phyloP scores from a whole-genome alignment of 2,797 vertebrate genomes.

The Myoxocephalus aenaeus region DNA sequence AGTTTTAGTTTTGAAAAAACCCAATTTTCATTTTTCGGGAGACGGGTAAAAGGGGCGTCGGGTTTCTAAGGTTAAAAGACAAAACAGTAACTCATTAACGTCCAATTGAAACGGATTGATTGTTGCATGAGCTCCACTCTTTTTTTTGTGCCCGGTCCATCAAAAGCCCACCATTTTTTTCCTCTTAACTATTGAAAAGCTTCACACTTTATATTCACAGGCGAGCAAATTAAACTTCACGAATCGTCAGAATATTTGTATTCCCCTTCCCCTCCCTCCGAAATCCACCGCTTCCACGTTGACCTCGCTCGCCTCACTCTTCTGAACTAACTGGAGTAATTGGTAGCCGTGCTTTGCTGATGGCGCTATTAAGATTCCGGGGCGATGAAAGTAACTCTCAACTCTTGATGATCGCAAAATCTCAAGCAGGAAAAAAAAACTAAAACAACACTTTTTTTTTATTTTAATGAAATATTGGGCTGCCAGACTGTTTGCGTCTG shows the following conservation, averaged over 20 bases:
- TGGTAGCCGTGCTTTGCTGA: conserved; percentile 44
- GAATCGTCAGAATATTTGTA: no score
- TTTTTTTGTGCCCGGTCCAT: not conserved
- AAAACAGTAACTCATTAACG: not conserved
- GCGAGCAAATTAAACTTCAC: not conserved
- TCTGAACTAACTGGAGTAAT: conserved; percentile 55
- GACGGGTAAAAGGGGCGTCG: no score
- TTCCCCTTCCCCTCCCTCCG: no score
- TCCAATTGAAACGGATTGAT: not conserved
- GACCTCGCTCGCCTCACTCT: not conserved
- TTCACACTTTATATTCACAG: not conserved
- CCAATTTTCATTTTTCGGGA: no score
- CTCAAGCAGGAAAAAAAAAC: not conserved
- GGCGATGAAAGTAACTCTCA: conserved; percentile 47
- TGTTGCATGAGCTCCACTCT: not conserved
- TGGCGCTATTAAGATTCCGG: conserved; percentile 36
- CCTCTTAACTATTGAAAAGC: not conserved
- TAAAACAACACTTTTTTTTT: conserved; percentile 4
- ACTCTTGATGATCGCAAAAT: conserved; percentile 17
- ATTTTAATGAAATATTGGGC: conserved; percentile 1
- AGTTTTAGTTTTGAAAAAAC: no score
- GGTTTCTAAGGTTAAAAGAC: no score
- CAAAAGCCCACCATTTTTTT: not conserved
- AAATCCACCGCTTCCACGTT: no score
- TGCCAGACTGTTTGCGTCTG: conserved; percentile 5